phyloP scores from a whole-genome alignment of 2,113 vertebrate genomes.

The Climacteris rufus region DNA sequence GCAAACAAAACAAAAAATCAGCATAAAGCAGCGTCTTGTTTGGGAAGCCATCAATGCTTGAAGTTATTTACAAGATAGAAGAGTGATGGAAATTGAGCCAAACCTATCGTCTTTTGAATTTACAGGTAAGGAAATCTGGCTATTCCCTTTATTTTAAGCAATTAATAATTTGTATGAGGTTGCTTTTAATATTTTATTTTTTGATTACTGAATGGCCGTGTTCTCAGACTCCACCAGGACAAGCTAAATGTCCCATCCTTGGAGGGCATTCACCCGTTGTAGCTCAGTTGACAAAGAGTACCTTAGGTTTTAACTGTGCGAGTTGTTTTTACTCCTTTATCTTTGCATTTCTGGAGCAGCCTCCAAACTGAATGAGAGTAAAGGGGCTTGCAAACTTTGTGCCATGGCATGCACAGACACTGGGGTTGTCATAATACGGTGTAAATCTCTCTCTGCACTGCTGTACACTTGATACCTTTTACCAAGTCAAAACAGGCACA shows the following conservation, averaged over 20 bases:
- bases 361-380: not conserved
- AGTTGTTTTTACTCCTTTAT: conserved; percentile 6
- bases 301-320: conserved; percentile 16
- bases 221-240: not conserved
- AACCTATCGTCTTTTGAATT: conserved; percentile 57
- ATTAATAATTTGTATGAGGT: not conserved
- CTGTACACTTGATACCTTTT: conserved; percentile 62
- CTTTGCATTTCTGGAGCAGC: conserved; percentile 19
- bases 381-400: conserved; percentile 9
- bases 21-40: conserved; percentile 52
- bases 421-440: not conserved
- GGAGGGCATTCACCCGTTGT: not conserved
- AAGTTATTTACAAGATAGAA: conserved; percentile 62
- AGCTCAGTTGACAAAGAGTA: conserved; percentile 1
- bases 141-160: conserved; percentile 61
- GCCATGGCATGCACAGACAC: not conserved
- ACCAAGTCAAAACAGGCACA: conserved; percentile 68
- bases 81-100: conserved; percentile 68
- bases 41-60: conserved; percentile 61
- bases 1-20: conserved; percentile 53
- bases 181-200: not conserved
- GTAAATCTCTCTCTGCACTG: not conserved
- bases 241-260: not conserved
- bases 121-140: conserved; percentile 60
- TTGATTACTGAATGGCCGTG: not conserved